Conservation (phyloP, 2,113 vertebrate species). For the Oreochromis tanganicae region DNA sequence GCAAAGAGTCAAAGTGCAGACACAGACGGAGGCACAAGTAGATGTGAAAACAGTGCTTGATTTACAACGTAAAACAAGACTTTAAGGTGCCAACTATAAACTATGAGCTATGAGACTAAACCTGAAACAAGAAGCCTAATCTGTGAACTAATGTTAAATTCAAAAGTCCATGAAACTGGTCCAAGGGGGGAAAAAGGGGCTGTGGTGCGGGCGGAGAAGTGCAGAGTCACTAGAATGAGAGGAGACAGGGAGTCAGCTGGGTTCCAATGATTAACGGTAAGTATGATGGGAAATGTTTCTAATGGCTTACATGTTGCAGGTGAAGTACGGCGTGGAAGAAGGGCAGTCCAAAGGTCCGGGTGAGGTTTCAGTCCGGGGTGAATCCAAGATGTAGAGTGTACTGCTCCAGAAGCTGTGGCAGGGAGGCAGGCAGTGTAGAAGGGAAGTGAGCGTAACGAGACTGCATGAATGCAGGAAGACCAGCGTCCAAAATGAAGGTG, state of each 20-base stretch:
- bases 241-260: background rate
- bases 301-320: background rate
- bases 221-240: background rate
- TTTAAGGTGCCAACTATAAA: background rate
- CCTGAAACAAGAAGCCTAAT: background rate
- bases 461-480: background rate
- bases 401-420: background rate
- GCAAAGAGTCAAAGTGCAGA: background rate
- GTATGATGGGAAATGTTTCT: background rate
- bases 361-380: background rate
- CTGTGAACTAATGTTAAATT: background rate
- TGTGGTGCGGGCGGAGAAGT: background rate
- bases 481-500: background rate
- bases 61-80: background rate
- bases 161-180: background rate
- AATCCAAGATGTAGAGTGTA: background rate
- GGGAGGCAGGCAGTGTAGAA: background rate
- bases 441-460: background rate
- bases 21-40: background rate
- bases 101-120: background rate
- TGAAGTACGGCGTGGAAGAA: background rate
- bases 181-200: background rate
- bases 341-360: background rate
- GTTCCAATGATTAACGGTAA: background rate
- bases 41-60: background rate